Conservation (phyloP, 2,888 invertebrate species). For the Polymixis lichenea region DNA sequence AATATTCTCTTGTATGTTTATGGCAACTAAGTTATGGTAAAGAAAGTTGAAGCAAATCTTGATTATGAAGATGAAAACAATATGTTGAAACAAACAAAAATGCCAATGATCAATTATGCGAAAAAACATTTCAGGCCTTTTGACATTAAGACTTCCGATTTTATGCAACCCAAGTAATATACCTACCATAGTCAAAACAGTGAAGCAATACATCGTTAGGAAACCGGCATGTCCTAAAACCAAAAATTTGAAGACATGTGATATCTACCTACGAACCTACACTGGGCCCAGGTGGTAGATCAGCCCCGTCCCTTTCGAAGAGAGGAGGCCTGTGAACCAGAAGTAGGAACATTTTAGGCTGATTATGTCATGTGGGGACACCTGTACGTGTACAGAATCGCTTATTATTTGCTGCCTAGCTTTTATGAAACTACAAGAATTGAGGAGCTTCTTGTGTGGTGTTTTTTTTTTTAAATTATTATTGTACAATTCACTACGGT, state of each 20-base stretch:
- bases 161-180: neutral
- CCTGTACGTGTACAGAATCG: neutral
- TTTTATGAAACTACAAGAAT: constrained; percentile 9
- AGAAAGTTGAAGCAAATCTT: neutral
- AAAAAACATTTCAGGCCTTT: neutral
- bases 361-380: neutral
- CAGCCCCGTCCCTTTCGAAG: no score
- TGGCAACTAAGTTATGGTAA: neutral
- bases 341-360: no score
- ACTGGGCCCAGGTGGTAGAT: no score
- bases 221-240: no score
- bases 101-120: neutral
- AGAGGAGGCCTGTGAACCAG: no score
- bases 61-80: neutral
- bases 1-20: neutral
- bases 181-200: no score
- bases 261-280: no score
- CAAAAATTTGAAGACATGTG: no score
- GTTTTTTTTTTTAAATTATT: neutral
- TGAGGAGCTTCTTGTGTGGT: constrained; percentile 21
- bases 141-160: neutral
- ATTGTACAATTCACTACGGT: neutral
- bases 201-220: no score
- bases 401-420: constrained; percentile 29
- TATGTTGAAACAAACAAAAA: neutral